Evolutionary conservation across 2,888 invertebrate genomes (phyloP).

Genomic region (Conus canariensis): DNA sequence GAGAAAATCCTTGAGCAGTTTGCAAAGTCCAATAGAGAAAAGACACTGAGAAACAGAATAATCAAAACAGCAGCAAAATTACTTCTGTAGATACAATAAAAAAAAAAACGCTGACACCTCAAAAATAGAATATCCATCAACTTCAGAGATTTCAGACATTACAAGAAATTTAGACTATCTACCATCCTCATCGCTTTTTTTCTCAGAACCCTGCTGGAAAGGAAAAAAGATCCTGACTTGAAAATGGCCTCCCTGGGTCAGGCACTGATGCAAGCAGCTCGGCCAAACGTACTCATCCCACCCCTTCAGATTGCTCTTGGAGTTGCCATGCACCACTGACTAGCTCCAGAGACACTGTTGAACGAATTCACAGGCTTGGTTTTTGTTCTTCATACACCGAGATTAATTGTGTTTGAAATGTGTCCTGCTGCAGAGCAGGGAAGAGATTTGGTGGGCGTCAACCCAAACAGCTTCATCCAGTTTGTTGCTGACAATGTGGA

Average conservation of each 20-base stretch:
- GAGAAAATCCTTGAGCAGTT: conserved; percentile 18
- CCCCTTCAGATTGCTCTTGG: conserved; percentile 13
- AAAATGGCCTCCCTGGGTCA: conserved; percentile 16
- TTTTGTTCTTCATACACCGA: background rate
- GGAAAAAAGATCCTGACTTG: background rate
- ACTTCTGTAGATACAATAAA: conserved; percentile 1
- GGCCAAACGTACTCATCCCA: background rate
- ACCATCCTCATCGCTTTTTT: background rate
- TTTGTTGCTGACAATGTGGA: conserved; percentile 32
- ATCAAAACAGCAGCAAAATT: background rate
- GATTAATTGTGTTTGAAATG: background rate
- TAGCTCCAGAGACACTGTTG: no score
- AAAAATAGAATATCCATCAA: background rate
- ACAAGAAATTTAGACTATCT: background rate
- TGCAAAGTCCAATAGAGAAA: background rate
- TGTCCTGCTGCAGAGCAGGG: background rate
- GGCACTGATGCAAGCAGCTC: conserved; percentile 31
- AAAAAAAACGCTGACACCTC: conserved; percentile 10
- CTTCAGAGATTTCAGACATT: background rate
- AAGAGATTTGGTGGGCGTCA: conserved; percentile 3
- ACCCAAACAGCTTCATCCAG: background rate
- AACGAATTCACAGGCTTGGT: no score
- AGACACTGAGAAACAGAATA: background rate
- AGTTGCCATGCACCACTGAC: no score
- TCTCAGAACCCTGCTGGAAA: background rate